A percentile compares a stretch with the other conserved stretches of the same genome.
Evolutionary conservation across 2,888 invertebrate species (phyloP).

Genomic region (Apotomis capreana): DNA sequence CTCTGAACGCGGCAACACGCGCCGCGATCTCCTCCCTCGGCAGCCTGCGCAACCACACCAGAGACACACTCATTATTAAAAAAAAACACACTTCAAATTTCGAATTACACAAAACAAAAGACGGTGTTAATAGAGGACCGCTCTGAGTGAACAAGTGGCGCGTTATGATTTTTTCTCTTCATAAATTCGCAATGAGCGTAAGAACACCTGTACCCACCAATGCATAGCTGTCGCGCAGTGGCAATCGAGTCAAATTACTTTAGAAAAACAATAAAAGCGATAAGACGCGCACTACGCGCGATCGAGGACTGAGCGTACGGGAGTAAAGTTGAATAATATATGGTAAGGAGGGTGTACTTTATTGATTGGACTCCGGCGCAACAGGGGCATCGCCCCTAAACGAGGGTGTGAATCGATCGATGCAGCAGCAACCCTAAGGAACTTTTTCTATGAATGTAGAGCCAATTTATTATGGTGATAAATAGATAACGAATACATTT

Average conservation of each 20-base stretch:
- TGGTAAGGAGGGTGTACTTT: constrained; percentile 52
- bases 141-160: constrained; percentile 56
- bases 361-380: constrained; percentile 79
- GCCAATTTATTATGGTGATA: constrained; percentile 52
- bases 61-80: constrained; percentile 72
- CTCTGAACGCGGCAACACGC: constrained; percentile 94
- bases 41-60: constrained; percentile 87
- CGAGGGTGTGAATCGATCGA: constrained; percentile 57
- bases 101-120: constrained; percentile 24
- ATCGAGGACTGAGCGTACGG: constrained; percentile 52
- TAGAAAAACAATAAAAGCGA: constrained; percentile 78
- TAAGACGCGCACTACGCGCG: constrained; percentile 65
- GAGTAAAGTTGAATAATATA: constrained; percentile 47
- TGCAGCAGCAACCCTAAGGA: constrained; percentile 49
- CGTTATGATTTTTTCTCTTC: constrained; percentile 65
- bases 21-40: constrained; percentile 92
- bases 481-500: constrained; percentile 59
- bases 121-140: constrained; percentile 45
- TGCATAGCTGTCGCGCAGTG: constrained; percentile 69
- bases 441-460: constrained; percentile 52
- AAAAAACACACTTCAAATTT: constrained; percentile 42
- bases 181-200: constrained; percentile 55
- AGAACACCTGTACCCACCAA: constrained; percentile 71
- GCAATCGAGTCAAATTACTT: constrained; percentile 75
- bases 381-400: constrained; percentile 60